Evolutionary conservation across 2,113 vertebrate genomes (phyloP).

Genomic region (Serilophus lunatus): DNA sequence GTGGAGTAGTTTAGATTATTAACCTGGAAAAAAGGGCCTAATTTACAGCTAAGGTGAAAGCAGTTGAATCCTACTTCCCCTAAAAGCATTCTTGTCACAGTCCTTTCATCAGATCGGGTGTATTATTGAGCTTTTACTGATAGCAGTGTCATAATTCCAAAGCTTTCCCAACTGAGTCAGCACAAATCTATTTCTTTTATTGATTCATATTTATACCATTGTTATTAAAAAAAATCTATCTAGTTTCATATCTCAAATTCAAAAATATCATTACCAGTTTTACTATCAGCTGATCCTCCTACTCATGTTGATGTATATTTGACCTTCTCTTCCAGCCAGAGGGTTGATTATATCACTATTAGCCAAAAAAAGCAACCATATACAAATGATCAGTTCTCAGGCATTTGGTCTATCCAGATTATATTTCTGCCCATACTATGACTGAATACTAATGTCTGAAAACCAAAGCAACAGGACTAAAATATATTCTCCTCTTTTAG

Average conservation of each 20-base stretch:
- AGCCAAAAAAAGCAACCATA: not conserved
- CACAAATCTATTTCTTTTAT: not conserved
- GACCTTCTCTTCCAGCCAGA: slow-evolving; percentile 8
- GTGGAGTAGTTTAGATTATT: not conserved
- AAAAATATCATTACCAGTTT: not conserved
- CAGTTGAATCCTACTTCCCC: not conserved
- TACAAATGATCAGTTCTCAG: not conserved
- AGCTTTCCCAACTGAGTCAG: not conserved
- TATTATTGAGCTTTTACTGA: not conserved
- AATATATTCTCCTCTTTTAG: not conserved
- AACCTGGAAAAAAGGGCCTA: not conserved
- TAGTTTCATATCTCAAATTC: not conserved
- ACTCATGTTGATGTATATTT: not conserved
- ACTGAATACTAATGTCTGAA: not conserved
- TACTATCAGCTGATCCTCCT: not conserved
- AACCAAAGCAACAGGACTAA: not conserved
- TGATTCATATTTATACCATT: not conserved
- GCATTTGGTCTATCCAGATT: not conserved
- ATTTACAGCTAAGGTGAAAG: not conserved
- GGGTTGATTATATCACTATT: not conserved
- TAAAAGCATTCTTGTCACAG: not conserved
- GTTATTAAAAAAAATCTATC: not conserved
- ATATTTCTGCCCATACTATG: not conserved
- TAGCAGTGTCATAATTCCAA: not conserved
- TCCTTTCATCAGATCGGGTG: not conserved